Evolutionary conservation across 2,888 invertebrate genomes (phyloP).

Genomic region (Dicycla oo): DNA sequence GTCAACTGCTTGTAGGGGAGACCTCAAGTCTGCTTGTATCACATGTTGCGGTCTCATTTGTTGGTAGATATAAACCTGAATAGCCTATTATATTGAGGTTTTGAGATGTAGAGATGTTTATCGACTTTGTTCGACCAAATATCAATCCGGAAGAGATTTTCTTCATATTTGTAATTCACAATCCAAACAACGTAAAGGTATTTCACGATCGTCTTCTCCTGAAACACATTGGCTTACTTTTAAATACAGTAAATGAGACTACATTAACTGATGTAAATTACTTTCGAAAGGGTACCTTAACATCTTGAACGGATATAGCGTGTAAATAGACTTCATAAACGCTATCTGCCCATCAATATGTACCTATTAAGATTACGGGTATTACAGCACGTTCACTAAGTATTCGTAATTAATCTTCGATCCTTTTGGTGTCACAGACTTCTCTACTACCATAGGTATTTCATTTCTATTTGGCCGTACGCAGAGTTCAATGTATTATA

Average conservation of each 20-base stretch:
- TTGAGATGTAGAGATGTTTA: background rate
- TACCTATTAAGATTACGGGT: conserved; percentile 24
- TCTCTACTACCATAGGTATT: conserved; percentile 1
- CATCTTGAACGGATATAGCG: conserved; percentile 27
- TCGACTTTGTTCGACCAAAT: background rate
- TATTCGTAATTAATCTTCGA: conserved; percentile 41
- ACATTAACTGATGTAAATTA: conserved; percentile 29
- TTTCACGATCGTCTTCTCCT: conserved; percentile 1
- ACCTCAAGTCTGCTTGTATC: background rate
- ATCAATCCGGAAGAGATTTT: background rate
- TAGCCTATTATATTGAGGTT: background rate
- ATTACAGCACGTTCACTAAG: conserved; percentile 16
- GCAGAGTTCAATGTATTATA: conserved; percentile 1
- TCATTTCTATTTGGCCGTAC: background rate
- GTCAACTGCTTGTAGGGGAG: background rate
- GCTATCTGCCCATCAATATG: conserved; percentile 39
- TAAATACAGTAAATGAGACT: conserved; percentile 14
- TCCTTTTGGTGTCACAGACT: conserved; percentile 26
- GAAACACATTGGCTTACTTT: background rate
- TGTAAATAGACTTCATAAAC: conserved; percentile 11
- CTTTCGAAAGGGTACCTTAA: conserved; percentile 21
- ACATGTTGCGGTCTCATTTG: background rate
- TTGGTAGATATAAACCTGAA: too few species aligned
- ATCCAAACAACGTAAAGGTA: background rate
- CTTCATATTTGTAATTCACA: background rate